phyloP scores from a whole-genome alignment of 1,140 invertebrate genomes.

The Drosophila bocqueti region DNA sequence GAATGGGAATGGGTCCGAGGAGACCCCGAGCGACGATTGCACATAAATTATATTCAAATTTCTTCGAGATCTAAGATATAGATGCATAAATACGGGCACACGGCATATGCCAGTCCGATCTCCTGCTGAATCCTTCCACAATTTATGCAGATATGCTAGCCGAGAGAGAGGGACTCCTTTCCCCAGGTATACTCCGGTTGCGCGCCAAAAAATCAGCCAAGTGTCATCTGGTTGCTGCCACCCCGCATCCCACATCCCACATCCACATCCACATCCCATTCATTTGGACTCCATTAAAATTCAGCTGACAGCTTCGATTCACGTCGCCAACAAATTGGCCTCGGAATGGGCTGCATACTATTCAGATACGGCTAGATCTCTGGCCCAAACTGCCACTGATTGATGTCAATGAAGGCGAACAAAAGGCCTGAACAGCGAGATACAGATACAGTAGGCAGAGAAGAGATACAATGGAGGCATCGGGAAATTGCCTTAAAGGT shows the following conservation, averaged over 20 bases:
- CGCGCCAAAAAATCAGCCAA: slow-evolving; percentile 48
- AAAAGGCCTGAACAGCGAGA: slow-evolving; percentile 20
- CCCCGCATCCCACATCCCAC: no score
- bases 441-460: slow-evolving; percentile 18
- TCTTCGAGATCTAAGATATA: slow-evolving; percentile 72
- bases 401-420: slow-evolving; percentile 27
- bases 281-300: slow-evolving; percentile 39
- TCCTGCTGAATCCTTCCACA: slow-evolving; percentile 2
- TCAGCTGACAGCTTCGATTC: slow-evolving; percentile 46
- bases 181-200: not conserved
- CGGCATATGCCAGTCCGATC: slow-evolving; percentile 8
- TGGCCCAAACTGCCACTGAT: slow-evolving; percentile 39
- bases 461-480: not conserved
- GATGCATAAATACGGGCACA: slow-evolving; percentile 45
- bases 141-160: not conserved
- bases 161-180: not conserved
- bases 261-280: slow-evolving; percentile 5
- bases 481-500: not conserved
- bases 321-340: slow-evolving; percentile 38
- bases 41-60: slow-evolving; percentile 85
- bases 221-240: no score
- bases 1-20: not conserved
- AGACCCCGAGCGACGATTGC: slow-evolving; percentile 70
- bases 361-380: slow-evolving; percentile 44
- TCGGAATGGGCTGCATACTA: slow-evolving; percentile 36